Percentiles rank a stretch among this genome's conserved stretches.
Conservation (phyloP, 2,888 invertebrate species). For the Acleris sparsana region DNA sequence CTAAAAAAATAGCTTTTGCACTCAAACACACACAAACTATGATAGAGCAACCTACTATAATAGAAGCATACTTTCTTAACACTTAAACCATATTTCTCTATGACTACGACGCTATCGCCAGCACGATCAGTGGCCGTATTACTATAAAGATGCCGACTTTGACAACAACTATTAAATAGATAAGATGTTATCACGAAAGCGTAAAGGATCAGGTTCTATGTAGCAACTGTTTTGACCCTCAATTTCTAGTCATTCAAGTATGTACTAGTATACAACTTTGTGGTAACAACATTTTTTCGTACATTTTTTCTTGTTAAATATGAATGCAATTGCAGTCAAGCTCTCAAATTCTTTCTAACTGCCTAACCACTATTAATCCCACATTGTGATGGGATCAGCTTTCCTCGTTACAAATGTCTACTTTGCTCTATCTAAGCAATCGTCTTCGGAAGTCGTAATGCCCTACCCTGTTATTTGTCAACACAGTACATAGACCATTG, state of each 20-base stretch:
- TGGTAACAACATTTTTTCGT: background rate
- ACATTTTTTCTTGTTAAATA: no score
- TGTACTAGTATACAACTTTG: background rate
- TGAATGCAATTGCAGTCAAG: no score
- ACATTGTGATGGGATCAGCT: no score
- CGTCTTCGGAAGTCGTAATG: no score
- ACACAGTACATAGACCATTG: no score
- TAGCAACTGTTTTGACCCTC: constrained; percentile 31
- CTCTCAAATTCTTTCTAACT: no score
- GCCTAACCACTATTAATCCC: no score
- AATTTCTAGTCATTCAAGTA: constrained; percentile 20
- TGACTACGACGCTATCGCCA: constrained; percentile 17
- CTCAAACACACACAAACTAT: background rate
- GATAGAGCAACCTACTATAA: background rate
- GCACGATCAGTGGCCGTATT: constrained; percentile 19
- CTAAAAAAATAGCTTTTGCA: no score
- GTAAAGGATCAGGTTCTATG: constrained; percentile 34
- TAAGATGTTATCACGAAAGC: constrained; percentile 32
- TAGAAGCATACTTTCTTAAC: constrained; percentile 10
- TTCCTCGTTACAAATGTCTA: no score
- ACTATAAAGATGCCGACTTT: constrained; percentile 37
- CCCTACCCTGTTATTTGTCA: no score
- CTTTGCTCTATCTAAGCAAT: no score
- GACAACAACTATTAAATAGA: constrained; percentile 35
- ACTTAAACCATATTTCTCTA: constrained; percentile 24